Evolutionary conservation across 2,888 invertebrate genomes (phyloP).

Genomic region (Ophioninae sp.): DNA sequence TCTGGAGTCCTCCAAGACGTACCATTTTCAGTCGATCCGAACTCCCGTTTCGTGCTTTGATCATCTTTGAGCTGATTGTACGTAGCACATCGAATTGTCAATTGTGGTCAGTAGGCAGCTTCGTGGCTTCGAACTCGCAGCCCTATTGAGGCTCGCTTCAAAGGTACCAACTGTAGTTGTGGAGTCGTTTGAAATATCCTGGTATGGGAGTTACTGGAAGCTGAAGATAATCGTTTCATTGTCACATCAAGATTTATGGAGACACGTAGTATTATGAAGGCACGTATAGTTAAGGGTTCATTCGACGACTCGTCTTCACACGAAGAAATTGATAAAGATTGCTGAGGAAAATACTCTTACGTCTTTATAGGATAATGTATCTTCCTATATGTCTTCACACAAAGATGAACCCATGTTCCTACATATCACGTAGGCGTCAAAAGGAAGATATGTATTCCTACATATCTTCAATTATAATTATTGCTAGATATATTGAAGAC

Average conservation of each 20-base stretch:
- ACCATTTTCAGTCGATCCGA: background rate
- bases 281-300: no score
- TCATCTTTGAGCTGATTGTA: constrained; percentile 8
- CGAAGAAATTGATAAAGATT: no score
- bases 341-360: no score
- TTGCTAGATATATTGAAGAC: background rate
- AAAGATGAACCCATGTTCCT: no score
- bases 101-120: background rate
- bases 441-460: background rate
- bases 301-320: no score
- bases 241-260: no score
- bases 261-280: no score
- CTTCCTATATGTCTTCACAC: no score
- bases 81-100: background rate
- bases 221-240: background rate
- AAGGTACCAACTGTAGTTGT: background rate
- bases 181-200: background rate
- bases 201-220: background rate
- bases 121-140: background rate
- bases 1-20: background rate
- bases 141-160: background rate
- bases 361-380: no score
- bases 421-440: no score
- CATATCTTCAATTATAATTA: background rate
- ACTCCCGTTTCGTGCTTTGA: background rate